These are phyloP conservation scores for Hybos culiciformis DNA, from an alignment of 2,888 invertebrate genomes.

Conservation along the genomic window DNA sequence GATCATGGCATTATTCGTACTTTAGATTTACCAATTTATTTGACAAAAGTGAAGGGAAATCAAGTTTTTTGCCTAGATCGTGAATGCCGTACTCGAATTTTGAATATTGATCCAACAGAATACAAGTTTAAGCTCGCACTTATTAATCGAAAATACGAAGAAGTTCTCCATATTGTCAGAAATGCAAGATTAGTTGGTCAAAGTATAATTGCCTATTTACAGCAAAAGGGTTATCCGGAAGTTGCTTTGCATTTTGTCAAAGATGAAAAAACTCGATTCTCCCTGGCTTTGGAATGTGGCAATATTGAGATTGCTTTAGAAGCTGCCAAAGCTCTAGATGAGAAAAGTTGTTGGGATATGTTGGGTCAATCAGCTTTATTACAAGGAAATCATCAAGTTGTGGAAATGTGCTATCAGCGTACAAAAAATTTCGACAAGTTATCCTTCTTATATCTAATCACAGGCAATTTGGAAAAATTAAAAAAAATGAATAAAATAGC, in stretches of 20 bases:
- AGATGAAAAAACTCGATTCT: slow-evolving; percentile 92
- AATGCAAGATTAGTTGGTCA: slow-evolving; percentile 95
- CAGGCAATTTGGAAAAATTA: slow-evolving; percentile 94
- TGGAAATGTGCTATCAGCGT: slow-evolving; percentile 99
- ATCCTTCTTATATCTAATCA: slow-evolving; percentile 93
- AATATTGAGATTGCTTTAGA: slow-evolving; percentile 96
- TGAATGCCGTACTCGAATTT: slow-evolving; percentile 76
- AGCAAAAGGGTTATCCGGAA: slow-evolving; percentile 98
- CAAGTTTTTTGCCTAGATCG: slow-evolving; percentile 90
- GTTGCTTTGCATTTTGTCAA: slow-evolving; percentile 98
- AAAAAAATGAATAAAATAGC: slow-evolving; percentile 99
- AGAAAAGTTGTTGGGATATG: slow-evolving; percentile 90
- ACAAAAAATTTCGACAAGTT: slow-evolving; percentile 99
- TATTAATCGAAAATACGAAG: slow-evolving; percentile 90
- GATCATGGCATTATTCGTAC: slow-evolving; percentile 98
- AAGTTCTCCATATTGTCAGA: slow-evolving; percentile 86
- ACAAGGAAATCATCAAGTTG: slow-evolving; percentile 89
- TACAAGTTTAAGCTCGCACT: slow-evolving; percentile 95
- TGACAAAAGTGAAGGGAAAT: slow-evolving; percentile 79
- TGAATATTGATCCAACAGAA: slow-evolving; percentile 94
- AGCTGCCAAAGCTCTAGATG: slow-evolving; percentile 88
- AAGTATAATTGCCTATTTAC: slow-evolving; percentile 95
- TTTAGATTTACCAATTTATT: slow-evolving; percentile 91
- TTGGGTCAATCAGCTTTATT: slow-evolving; percentile 85
- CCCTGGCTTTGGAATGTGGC: slow-evolving; percentile 92